phyloP scores from a whole-genome alignment of 2,797 vertebrate genomes.

The Cichlasoma orientale region DNA sequence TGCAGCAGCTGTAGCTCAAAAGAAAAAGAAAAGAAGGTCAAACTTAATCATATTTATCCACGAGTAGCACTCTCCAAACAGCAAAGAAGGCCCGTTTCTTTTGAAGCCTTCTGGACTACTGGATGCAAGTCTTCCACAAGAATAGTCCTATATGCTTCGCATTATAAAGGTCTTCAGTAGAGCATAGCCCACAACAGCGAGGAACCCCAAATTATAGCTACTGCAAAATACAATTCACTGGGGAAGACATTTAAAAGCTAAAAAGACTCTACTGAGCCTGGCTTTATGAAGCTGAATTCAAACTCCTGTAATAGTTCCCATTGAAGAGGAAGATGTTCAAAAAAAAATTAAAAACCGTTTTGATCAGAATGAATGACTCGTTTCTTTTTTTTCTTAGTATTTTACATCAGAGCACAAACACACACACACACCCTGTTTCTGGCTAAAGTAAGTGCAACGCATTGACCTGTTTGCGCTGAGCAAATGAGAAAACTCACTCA shows the following conservation, averaged over 20 bases:
- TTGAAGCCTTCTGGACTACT: conserved; percentile 14
- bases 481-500: conserved; percentile 37
- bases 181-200: conserved; percentile 56
- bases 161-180: conserved; percentile 64
- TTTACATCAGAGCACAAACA: conserved; percentile 14
- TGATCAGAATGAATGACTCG: conserved; percentile 66
- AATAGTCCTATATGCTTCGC: conserved; percentile 72
- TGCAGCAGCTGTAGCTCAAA: conserved; percentile 66
- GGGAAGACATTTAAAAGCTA: conserved; percentile 37
- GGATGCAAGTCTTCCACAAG: conserved; percentile 26
- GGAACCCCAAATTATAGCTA: conserved; percentile 62
- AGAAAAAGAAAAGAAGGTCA: neutral
- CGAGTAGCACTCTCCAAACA: conserved; percentile 20
- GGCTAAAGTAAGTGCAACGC: conserved; percentile 68
- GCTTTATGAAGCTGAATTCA: conserved; percentile 17
- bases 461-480: conserved; percentile 53
- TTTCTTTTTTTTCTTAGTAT: conserved; percentile 43
- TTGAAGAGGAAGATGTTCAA: conserved; percentile 10
- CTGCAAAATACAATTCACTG: conserved; percentile 45
- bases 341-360: conserved; percentile 32
- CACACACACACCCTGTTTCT: conserved; percentile 16
- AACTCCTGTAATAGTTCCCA: conserved; percentile 26
- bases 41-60: conserved; percentile 24
- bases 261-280: conserved; percentile 8
- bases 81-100: conserved; percentile 21